Conservation (phyloP, 2,113 vertebrate species). For the Ophthalmotilapia sp. region DNA sequence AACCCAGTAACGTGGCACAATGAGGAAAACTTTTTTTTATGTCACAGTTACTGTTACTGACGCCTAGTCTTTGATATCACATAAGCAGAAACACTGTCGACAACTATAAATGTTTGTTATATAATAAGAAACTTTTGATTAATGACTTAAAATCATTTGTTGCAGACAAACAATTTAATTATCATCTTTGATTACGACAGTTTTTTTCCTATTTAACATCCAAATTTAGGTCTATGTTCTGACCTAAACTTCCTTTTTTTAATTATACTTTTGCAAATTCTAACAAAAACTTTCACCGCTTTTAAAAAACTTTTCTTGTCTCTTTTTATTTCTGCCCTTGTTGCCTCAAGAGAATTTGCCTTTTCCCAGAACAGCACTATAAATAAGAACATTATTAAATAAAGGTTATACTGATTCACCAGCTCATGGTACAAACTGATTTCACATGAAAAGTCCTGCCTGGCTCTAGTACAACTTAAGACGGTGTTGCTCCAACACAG, state of each 20-base stretch:
- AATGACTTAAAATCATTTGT: not conserved
- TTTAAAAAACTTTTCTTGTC: not conserved
- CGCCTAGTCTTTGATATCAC: not conserved
- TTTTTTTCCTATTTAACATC: not conserved
- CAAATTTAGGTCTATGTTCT: not conserved
- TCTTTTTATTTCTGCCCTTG: not conserved
- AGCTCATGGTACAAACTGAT: not conserved
- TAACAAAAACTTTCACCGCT: not conserved
- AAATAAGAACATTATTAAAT: not conserved
- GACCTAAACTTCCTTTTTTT: not conserved
- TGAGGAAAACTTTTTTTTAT: not conserved
- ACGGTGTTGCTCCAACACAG: not conserved
- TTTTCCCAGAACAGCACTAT: not conserved
- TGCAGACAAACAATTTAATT: not conserved
- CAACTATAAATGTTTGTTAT: not conserved
- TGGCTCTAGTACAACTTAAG: not conserved
- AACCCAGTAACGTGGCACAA: not conserved
- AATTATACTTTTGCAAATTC: not conserved
- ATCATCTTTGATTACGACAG: not conserved
- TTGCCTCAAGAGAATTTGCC: not conserved
- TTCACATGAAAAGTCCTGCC: not conserved
- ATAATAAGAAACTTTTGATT: not conserved
- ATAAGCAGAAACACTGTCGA: not conserved
- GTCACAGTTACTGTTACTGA: not conserved
- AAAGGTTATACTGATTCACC: not conserved